phyloP scores from a whole-genome alignment of 1,140 invertebrate species.

The Zaprionus lachaisei region DNA sequence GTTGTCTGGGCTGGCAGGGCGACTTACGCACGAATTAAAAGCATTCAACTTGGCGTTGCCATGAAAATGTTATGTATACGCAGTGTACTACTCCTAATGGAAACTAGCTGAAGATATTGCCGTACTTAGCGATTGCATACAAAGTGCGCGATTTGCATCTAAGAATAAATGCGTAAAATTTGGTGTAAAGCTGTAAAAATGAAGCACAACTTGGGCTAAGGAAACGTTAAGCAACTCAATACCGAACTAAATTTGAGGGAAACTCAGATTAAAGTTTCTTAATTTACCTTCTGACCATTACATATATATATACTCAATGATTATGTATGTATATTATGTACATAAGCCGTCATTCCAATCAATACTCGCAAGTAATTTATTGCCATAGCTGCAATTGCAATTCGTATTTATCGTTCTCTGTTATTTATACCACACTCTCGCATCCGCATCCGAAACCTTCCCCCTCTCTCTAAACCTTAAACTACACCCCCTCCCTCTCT shows the following conservation, averaged over 20 bases:
- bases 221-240: no score
- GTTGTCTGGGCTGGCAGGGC: slow-evolving; percentile 6
- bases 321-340: neutral
- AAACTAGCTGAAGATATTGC: slow-evolving; percentile 21
- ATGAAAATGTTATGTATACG: slow-evolving; percentile 40
- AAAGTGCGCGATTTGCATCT: slow-evolving; percentile 5
- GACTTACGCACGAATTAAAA: slow-evolving; percentile 26
- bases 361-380: slow-evolving; percentile 13
- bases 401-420: slow-evolving; percentile 36
- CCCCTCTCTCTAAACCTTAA: neutral
- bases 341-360: neutral
- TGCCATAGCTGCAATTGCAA: slow-evolving; percentile 15
- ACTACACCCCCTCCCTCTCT: neutral
- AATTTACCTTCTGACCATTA: neutral
- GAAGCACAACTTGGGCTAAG: neutral
- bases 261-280: no score
- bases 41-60: slow-evolving; percentile 33
- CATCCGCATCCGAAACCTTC: neutral
- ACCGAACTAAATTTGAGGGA: no score
- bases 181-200: slow-evolving; percentile 3
- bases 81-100: slow-evolving; percentile 25
- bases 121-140: slow-evolving; percentile 13
- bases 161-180: neutral
- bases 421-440: slow-evolving; percentile 1
- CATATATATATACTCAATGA: neutral